Evolutionary conservation across 2,113 vertebrate species (phyloP), one percentile per base, ranked within the genome.

Genomic region (Turnix velox): DNA sequence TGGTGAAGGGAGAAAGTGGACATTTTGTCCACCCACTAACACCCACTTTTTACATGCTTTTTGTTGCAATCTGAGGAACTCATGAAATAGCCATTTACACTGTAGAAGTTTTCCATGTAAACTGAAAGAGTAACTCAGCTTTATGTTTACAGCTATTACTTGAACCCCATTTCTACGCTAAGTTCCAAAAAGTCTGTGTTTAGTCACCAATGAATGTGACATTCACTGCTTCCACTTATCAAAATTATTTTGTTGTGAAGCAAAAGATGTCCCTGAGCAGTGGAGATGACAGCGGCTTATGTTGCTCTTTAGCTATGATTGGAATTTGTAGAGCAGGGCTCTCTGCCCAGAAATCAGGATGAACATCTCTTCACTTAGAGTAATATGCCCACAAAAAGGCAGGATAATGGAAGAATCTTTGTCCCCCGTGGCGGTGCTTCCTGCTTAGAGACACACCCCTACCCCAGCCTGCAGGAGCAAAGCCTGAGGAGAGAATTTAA

Each of bases 51-150:
- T 37, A 39, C 28, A 22, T 71, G 68, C 51, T 20, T 84, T 83
- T 90, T 83, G 8, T 74, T 83, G 68, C 49, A 49, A 5, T 62
- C 42, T 49, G 63, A 86, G 54, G 12, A 77, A 30, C 28, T 92
- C 24, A 23, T 7, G 7, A 92, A 85, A 68, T 42, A 93, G 28
- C 27, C 19, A 5, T 73, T 83, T 73, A 52, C 45, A 69, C 25
- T 66, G 79, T 74, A 65, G 75, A 45, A 65, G 68, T 88, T 95
- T 92, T 92, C 75, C 68, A 42, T 69, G 67, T 71, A 72, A 92
- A 45, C 33, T 76, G 79, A 80, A 69, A 69, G 67, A 88, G 49
- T 73, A 77, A 66, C 25, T 83, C 9, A 6, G 31, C 79, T 94
- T 73, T 62, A 58, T 4, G 6, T 30, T 51, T 90, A 35, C n/a